A percentile compares a stretch with the other conserved stretches of the same genome.
Evolutionary conservation across 2,888 invertebrate genomes (phyloP).

Genomic region (Autographa pulchrina): DNA sequence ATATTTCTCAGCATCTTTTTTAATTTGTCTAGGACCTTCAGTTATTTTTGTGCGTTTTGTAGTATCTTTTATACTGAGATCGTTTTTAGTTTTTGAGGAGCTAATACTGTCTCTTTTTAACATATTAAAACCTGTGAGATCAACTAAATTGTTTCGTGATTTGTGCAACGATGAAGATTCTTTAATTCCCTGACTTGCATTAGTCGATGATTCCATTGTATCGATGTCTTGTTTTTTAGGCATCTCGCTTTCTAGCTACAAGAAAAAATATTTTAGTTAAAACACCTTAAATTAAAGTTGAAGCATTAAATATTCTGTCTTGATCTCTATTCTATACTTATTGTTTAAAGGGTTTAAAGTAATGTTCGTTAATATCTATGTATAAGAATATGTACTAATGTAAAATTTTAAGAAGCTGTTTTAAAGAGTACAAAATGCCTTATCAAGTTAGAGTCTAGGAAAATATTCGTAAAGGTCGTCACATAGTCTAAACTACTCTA

Average conservation of each 20-base stretch:
- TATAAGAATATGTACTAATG: no score
- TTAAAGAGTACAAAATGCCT: no score
- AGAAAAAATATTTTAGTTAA: neutral
- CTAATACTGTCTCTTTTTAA: conserved; percentile 7
- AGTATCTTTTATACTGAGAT: conserved; percentile 3
- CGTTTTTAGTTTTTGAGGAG: conserved; percentile 11
- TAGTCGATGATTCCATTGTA: neutral
- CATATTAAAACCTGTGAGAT: conserved; percentile 36
- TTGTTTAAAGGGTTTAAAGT: no score
- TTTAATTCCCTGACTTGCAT: conserved; percentile 15
- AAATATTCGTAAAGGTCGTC: no score
- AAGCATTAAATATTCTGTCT: no score
- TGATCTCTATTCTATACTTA: no score
- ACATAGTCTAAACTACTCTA: no score
- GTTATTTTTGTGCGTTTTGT: neutral
- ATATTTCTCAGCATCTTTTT: neutral
- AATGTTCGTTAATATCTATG: no score
- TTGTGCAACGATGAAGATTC: conserved; percentile 8
- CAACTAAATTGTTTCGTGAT: conserved; percentile 35
- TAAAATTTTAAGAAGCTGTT: no score
- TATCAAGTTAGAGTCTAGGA: no score
- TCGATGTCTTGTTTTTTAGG: neutral
- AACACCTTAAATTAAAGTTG: no score
- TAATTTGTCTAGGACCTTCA: neutral
- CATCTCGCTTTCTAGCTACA: conserved; percentile 13